Base-by-base conservation (phyloP, 2,888 invertebrate species). In the Bellardia bayeri region DNA sequence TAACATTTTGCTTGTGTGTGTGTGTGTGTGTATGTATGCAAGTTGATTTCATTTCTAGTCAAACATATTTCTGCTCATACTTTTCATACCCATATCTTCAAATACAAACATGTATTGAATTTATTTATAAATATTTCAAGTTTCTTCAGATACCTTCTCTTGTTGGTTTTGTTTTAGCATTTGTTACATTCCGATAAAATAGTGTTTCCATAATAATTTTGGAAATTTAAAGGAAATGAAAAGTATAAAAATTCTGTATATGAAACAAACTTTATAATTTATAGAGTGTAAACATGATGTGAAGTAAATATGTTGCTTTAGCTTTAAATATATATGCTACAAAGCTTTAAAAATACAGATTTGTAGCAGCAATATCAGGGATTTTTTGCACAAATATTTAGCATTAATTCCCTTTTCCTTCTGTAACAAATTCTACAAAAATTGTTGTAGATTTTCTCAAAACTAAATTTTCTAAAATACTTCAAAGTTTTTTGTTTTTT, bases 71-170 rank as follows among this genome's bases (percentile, higher is more conserved):
- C 5, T 30, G 8, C 56, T 16, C 45, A 75, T 33, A 23, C 51
- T 56, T 42, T 75, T 13, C 23, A 16, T 68, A 16, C 14, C 6
- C 42, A 33, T 54, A 33, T 14, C 72, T 42, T 14, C 9, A 23
- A 33, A 42, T 14, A 61, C 45, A 13, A 13, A 45, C 61, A 71
- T 54, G 83, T 71, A 54, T 64, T 74, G 56, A 56, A 74, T 49
- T 69, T 75, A 37, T 68, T 42, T 30, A 82, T 82, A 63, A 82
- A 76, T 81, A 86, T 82, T 86, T 82, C 42, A 82, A 75, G 54
- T 71, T 54, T 76, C 64, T 63, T 40, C 1, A 23, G 49, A n/a
- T 54, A 69, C 37, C n/a, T 76, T 68, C 16, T 37, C 8, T 49
- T 56, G 40, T 8, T 64, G 64, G n/a, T 45, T 54, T 72, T 56